phyloP scores from a whole-genome alignment of 2,113 vertebrate species.

The Strigops habroptila region DNA sequence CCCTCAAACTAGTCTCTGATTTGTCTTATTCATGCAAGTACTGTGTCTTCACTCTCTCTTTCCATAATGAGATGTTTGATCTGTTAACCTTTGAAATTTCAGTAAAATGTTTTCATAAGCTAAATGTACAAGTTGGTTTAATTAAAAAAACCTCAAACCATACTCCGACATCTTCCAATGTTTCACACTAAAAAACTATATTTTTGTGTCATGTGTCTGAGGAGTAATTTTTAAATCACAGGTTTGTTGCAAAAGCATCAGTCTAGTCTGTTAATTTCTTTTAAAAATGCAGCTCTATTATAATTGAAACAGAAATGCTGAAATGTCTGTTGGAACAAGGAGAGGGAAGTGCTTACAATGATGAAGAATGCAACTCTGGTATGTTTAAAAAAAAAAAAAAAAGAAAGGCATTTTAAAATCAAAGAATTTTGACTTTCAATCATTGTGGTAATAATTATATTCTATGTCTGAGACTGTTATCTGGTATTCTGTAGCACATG shows the following conservation, averaged over 20 bases:
- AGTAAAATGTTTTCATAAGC: neutral
- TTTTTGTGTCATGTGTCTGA: neutral
- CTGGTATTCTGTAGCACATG: neutral
- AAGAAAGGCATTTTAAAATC: neutral
- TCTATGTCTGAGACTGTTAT: neutral
- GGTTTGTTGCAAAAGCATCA: neutral
- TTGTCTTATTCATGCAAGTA: neutral
- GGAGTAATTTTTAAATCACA: neutral
- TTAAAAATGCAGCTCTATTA: neutral
- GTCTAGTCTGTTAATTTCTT: neutral
- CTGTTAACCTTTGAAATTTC: neutral
- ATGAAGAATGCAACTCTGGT: neutral
- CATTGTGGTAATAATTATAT: neutral
- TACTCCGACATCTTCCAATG: neutral
- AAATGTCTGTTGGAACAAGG: neutral
- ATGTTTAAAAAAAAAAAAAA: neutral
- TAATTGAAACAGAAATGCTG: neutral
- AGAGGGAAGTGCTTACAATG: neutral
- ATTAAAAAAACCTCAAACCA: accelerated
- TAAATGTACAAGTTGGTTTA: neutral
- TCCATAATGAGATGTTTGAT: neutral
- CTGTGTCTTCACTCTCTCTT: neutral
- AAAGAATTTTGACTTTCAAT: neutral
- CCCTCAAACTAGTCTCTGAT: neutral
- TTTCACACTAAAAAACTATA: neutral